These are phyloP conservation scores for Hofmannophila pseudospretella DNA, from an alignment of 2,888 invertebrate genomes.

Conservation along the genomic window DNA sequence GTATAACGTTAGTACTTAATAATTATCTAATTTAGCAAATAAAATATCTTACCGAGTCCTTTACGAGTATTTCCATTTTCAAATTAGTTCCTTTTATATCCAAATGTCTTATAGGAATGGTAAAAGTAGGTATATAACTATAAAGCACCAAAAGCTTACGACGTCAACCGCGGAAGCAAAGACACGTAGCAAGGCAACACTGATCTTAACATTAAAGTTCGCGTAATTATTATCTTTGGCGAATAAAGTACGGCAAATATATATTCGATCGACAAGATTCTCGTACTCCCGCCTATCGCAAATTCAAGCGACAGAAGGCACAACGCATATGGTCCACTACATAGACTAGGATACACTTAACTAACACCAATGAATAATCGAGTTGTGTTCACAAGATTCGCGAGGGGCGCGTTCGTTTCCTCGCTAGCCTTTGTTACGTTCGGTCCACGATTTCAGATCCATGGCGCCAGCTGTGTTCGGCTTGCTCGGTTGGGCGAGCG, in stretches of 20 bases:
- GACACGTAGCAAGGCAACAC: constrained; percentile 78
- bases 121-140: constrained; percentile 30
- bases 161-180: constrained; percentile 70
- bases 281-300: constrained; percentile 40
- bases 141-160: constrained; percentile 68
- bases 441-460: constrained; percentile 54
- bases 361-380: constrained; percentile 51
- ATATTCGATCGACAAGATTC: constrained; percentile 31
- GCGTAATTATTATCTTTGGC: constrained; percentile 51
- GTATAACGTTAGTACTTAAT: no score
- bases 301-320: constrained; percentile 61
- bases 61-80: constrained; percentile 36
- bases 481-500: constrained; percentile 55
- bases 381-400: constrained; percentile 42
- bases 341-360: constrained; percentile 52
- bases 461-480: constrained; percentile 71
- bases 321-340: constrained; percentile 70
- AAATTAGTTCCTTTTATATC: constrained; percentile 18
- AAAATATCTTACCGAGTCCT: constrained; percentile 37
- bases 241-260: constrained; percentile 49
- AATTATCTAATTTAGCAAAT: neutral
- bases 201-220: constrained; percentile 54
- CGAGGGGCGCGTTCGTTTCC: constrained; percentile 35
- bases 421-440: constrained; percentile 61
- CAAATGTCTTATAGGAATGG: constrained; percentile 21